Evolutionary conservation across 2,113 vertebrate genomes (phyloP).

Genomic region (Sciurus niger): DNA sequence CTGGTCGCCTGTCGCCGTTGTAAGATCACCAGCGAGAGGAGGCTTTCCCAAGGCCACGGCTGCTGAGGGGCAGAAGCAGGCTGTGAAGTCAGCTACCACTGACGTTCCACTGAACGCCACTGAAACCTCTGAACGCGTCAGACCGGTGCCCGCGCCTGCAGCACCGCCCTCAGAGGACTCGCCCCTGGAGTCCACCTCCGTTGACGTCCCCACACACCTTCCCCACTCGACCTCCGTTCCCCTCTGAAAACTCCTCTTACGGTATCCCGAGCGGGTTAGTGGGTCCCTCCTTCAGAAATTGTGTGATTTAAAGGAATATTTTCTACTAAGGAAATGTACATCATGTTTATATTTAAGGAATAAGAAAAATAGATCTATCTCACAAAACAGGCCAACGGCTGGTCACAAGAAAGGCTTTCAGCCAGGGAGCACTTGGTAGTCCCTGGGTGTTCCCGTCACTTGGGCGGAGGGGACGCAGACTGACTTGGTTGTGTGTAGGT

Average conservation of each 20-base stretch:
- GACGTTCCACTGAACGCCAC: neutral
- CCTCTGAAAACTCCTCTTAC: no score
- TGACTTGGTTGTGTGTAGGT: rapidly evolving
- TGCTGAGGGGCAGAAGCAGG: no score
- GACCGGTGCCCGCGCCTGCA: no score
- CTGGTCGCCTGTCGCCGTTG: no score
- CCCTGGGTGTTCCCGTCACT: rapidly evolving
- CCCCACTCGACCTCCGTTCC: no score
- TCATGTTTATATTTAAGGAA: neutral
- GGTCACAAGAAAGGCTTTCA: neutral
- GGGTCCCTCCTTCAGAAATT: no score
- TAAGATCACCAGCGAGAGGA: no score
- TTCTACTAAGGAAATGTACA: neutral
- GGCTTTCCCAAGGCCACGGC: no score
- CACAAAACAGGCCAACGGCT: neutral
- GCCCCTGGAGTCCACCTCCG: rapidly evolving
- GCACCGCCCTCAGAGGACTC: rapidly evolving
- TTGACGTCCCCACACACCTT: neutral
- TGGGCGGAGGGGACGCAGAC: rapidly evolving
- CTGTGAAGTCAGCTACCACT: no score
- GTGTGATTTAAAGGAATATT: neutral
- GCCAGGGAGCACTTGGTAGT: neutral
- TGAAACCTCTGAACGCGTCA: rapidly evolving
- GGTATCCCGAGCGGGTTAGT: no score
- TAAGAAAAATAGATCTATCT: neutral